Evolutionary conservation across 2,888 invertebrate genomes (phyloP).

Genomic region (Malthinus flaveolus): DNA sequence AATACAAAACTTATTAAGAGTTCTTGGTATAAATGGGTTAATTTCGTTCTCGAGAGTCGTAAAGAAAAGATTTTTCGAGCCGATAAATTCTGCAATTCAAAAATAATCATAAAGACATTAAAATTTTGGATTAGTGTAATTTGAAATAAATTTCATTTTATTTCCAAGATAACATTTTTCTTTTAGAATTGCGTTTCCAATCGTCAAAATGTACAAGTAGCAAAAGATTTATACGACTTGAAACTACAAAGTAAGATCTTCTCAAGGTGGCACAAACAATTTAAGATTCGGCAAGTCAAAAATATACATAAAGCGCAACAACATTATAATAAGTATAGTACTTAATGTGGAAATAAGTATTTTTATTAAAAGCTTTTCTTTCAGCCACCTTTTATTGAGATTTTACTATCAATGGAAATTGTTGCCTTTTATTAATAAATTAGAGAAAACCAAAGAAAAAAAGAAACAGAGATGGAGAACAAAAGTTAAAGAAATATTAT

Average conservation of each 20-base stretch:
- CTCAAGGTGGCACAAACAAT: conserved; percentile 43
- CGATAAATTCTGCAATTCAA: conserved; percentile 58
- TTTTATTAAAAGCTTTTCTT: conserved; percentile 27
- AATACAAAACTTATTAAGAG: conserved; percentile 36
- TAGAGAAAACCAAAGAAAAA: conserved; percentile 69
- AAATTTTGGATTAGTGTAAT: conserved; percentile 57
- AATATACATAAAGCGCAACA: conserved; percentile 50
- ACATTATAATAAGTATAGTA: conserved; percentile 54
- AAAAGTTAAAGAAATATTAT: conserved; percentile 72
- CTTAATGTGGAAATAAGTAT: neutral
- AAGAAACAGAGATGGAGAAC: conserved; percentile 71
- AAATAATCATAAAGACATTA: conserved; percentile 56
- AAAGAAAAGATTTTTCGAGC: conserved; percentile 60
- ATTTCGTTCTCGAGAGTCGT: conserved; percentile 37
- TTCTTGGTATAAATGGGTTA: conserved; percentile 37
- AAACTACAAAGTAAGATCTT: conserved; percentile 44
- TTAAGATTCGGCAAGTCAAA: conserved; percentile 38
- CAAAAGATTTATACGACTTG: conserved; percentile 72
- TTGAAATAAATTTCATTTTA: conserved; percentile 8
- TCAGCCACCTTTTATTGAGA: conserved; percentile 48
- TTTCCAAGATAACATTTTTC: neutral
- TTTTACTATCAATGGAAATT: conserved; percentile 65
- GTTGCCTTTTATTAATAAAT: conserved; percentile 64
- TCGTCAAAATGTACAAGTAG: conserved; percentile 66
- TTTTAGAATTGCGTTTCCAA: conserved; percentile 56